Evolutionary conservation across 2,888 invertebrate species (phyloP).

Genomic region (Sphaerophoria rueppellii): DNA sequence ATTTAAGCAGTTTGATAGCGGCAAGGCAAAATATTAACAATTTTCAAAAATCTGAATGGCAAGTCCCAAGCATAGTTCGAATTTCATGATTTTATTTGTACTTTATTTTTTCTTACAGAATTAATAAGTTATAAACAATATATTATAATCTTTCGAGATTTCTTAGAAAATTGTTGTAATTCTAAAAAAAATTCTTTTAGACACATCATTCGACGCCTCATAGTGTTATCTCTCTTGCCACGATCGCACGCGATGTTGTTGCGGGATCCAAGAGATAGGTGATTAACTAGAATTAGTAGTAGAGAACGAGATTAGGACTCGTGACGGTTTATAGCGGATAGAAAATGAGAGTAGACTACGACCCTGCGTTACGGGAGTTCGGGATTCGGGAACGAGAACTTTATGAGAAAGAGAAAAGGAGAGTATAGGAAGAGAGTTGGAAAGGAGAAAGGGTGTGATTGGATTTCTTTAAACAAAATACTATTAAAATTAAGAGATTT

Average conservation of each 20-base stretch:
- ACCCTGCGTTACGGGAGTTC: slow-evolving; percentile 81
- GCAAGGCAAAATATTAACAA: too few species aligned
- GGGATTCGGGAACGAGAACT: slow-evolving; percentile 79
- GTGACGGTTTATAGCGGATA: slow-evolving; percentile 82
- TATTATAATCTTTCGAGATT: not conserved
- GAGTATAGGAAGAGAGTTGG: slow-evolving; percentile 81
- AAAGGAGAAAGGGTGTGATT: slow-evolving; percentile 82
- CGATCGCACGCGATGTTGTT: slow-evolving; percentile 82
- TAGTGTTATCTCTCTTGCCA: slow-evolving; percentile 83
- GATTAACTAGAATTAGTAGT: slow-evolving; percentile 82
- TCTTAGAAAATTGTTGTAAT: slow-evolving; percentile 53
- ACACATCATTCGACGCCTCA: slow-evolving; percentile 83
- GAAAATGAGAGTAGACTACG: slow-evolving; percentile 81
- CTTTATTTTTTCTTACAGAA: not conserved
- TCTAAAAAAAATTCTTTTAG: slow-evolving; percentile 74
- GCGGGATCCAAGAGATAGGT: slow-evolving; percentile 82
- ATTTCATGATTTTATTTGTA: slow-evolving; percentile 59
- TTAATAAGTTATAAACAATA: slow-evolving; percentile 27
- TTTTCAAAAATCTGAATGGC: too few species aligned
- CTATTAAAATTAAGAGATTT: too few species aligned
- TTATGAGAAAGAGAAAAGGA: slow-evolving; percentile 82
- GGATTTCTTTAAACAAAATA: not conserved
- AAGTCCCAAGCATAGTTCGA: too few species aligned
- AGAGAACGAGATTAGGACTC: slow-evolving; percentile 82
- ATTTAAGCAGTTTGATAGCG: too few species aligned